Base-by-base conservation (phyloP, 2,888 invertebrate genomes). In the Shargacucullia verbasci region DNA sequence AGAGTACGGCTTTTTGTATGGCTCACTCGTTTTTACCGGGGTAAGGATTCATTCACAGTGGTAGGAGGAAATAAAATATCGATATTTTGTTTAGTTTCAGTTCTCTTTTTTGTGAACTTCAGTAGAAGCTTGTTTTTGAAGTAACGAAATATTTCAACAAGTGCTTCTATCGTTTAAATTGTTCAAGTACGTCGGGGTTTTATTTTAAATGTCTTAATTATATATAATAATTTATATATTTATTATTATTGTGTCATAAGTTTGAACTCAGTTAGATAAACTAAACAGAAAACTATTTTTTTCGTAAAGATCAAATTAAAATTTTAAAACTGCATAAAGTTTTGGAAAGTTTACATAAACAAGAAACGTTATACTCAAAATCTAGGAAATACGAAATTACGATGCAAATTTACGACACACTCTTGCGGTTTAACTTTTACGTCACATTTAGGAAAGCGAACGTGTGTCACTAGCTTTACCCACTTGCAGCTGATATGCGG, bases 401-500 rank as follows among this genome's bases (percentile, higher is more conserved):
- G 57, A 64, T 66, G 68, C 64, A 73, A 65, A 68, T 84, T 80
- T 76, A 78, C 76, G 71, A 71, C 68, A 60, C 59, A 63, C 63
- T 63, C 65, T 79, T 85, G 86, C 74, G 88, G 90, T 88, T 64
- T 59, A 60, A 85, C 84, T 89, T 88, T 87, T 86, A 84, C 86
- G 78, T 70, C 69, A 81, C 84, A 82, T 73, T 83, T 78, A 71
- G 79, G 78, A 83, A 85, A 83, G 80, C 72, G 76, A 81, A 77
- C 79, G 78, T 84, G 80, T 85, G 88, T 85, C 89, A 81, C 73
- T 80, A 78, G 80, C 86, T 86, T 88, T 85, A 87, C 69, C 68
- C 79, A 82, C 82, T 82, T 79, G 81, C 75, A 73, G 69, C 61
- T 88, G 89, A 90, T 84, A 83, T 89, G 90, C 81, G 88, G 90